These are phyloP conservation scores for Mnemiopsis leidyi DNA, from an alignment of 37 sponge, comb jelly and placozoan species.

Conservation along the genomic window DNA sequence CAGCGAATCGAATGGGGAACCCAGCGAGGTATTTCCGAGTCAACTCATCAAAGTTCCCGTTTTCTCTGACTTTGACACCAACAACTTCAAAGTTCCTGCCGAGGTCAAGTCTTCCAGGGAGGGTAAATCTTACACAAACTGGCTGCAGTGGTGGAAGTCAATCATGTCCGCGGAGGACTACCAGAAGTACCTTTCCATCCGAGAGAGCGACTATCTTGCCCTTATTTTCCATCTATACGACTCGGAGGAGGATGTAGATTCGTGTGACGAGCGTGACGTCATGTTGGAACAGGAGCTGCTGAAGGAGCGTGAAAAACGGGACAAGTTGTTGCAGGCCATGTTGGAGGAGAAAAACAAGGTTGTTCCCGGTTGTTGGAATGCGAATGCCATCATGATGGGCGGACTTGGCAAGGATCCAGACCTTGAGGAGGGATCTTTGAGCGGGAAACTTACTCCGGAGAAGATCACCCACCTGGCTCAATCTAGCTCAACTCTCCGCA, in stretches of 20 bases:
- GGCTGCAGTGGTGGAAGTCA: slow-evolving; percentile 76
- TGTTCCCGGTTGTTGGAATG: slow-evolving; percentile 84
- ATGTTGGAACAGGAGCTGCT: background rate
- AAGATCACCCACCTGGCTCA: background rate
- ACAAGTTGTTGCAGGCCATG: slow-evolving; percentile 61
- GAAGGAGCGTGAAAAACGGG: slow-evolving; percentile 70
- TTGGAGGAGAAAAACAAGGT: slow-evolving; percentile 71
- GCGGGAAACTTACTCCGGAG: slow-evolving; percentile 4
- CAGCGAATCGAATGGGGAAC: background rate
- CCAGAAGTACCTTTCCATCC: slow-evolving; percentile 72
- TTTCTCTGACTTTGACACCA: slow-evolving; percentile 52
- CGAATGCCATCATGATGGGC: slow-evolving; percentile 83
- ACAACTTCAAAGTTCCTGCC: slow-evolving; percentile 17
- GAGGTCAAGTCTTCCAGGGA: background rate
- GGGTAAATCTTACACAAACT: slow-evolving; percentile 67
- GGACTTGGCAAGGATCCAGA: slow-evolving; percentile 83
- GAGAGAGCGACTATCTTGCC: slow-evolving; percentile 85
- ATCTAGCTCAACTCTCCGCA: background rate
- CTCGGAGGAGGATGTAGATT: slow-evolving; percentile 76
- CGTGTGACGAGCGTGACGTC: slow-evolving; percentile 73
- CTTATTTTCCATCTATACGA: slow-evolving; percentile 86
- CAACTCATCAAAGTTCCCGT: slow-evolving; percentile 62
- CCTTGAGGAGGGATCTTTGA: background rate
- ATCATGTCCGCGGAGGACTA: slow-evolving; percentile 78
- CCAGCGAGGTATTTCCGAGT: slow-evolving; percentile 34